Evolutionary conservation across 2,797 vertebrate species (phyloP), one percentile per base, ranked within the genome.

Genomic region (Peromyscus aztecus): DNA sequence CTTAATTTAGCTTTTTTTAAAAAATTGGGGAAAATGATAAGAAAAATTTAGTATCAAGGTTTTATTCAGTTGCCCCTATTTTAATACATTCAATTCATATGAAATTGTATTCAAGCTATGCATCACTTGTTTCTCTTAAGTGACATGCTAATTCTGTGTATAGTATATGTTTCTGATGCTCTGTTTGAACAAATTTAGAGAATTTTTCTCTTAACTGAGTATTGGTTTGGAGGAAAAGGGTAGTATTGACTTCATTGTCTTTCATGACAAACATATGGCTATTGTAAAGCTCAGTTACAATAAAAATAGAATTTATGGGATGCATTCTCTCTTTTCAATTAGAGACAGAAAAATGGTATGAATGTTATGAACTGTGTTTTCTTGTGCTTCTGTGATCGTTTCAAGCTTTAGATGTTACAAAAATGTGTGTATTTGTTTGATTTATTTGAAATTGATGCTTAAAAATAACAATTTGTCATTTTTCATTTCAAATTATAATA

Each of bases 391-490:
- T n/a, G 4, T 46, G 69, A 94, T 13, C n/a, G 80, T 29, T 82
- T 19, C 16, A 24, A 29, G 0, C 52, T 83, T 89, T 21, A 55
- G 3, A 91, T 89, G 13, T 86, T 61, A 13, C 14, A n/a, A 73
- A 77, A 91, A 49, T n/a, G 49, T 40, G 23, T 78, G 37, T 49
- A 9, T 83, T 55, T 85, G 1, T 87, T 90, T 71, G 19, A 83
- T 80, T 94, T 83, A 55, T 78, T 75, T 90, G 6, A 85, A 29
- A 95, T 57, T 17, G 90, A 89, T n/a, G 52, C 7, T 88, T 88
- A 49, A 52, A 88, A 71, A 75, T 77, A 9, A 46, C 10, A 75
- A 40, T 71, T 89, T 83, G 5, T 46, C 57, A 13, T 87, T 95
- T 91, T 19, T 11, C 34, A 23, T 34, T 90, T 90, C 80, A 34